Evolutionary conservation across 92 coral and sea anemone genomes (phyloP).

Genomic region (Nematostella vectensis): DNA sequence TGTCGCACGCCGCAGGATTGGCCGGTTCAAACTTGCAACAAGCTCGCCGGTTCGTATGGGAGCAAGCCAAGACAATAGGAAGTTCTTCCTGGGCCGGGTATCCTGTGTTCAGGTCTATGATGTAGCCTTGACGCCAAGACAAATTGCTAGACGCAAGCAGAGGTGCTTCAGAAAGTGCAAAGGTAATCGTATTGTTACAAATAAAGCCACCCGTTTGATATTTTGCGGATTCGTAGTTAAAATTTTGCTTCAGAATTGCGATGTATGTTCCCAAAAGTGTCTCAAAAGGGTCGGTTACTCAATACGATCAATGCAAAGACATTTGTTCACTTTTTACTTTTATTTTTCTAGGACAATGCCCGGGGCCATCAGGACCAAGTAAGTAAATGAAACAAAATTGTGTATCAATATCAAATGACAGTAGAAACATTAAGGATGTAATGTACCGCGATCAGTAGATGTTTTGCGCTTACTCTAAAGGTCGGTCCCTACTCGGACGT

Average conservation of each 20-base stretch:
- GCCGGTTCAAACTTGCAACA: constrained; percentile 53
- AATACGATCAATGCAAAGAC: not conserved
- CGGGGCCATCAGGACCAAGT: constrained; percentile 53
- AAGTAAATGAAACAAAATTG: too few species aligned
- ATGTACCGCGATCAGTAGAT: too few species aligned
- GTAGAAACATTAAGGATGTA: too few species aligned
- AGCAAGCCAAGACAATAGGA: constrained; percentile 36
- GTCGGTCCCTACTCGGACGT: too few species aligned
- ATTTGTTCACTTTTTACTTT: not conserved
- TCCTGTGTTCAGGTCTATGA: constrained; percentile 72
- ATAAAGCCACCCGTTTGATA: too few species aligned
- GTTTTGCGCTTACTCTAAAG: too few species aligned
- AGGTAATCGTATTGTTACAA: constrained; percentile 12
- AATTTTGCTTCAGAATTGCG: too few species aligned
- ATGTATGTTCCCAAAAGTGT: too few species aligned
- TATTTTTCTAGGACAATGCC: constrained; percentile 25
- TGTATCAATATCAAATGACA: too few species aligned
- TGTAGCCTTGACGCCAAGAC: constrained; percentile 46
- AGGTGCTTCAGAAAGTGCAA: constrained; percentile 55
- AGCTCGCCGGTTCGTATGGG: constrained; percentile 68
- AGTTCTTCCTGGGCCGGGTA: constrained; percentile 58
- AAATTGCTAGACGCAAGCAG: constrained; percentile 71
- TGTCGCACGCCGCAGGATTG: constrained; percentile 40
- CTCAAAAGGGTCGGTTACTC: too few species aligned
- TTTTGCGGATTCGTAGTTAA: too few species aligned